Evolutionary conservation across 2,888 invertebrate genomes (phyloP), one percentile per base, ranked within the genome.

Genomic region (Agonopterix subpropinquella): DNA sequence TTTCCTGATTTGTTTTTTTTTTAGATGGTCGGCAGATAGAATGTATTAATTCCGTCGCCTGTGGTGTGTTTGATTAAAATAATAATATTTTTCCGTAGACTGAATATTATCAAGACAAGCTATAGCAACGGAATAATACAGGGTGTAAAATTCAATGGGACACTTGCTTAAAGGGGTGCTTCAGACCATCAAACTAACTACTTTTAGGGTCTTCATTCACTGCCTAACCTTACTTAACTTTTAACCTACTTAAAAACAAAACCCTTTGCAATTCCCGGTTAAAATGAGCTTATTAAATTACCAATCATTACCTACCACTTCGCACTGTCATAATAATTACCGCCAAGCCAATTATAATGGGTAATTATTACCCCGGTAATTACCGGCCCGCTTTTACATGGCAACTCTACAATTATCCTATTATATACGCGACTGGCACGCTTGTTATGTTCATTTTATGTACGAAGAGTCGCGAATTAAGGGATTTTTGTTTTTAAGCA

Each of bases 371-470:
- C 41, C 43, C 35, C 8, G 47, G 9, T 28, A 28, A 28, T 28
- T 28, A 28, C 28, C 28, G 28, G 48, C 44, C 13, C 35, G 28
- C 28, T 28, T 28, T 28, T 28, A 28, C 41, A 39, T 52, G 54
- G 54, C 53, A 54, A 54, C 54, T 45, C 54, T 41, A 43, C 15
- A 45, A 54, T 54, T 54, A 54, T 47, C 54, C 47, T 49, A 53
- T 54, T 53, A 54, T 46, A 47, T 47, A 28, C 28, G 54, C 46
- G 53, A 53, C 52, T 48, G 44, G 41, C 35, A n/a, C 39, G 11
- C 39, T 28, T 7, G 28, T 28, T 28, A 28, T 28, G 28, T 28
- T 28, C 28, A 28, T 7, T 28, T 28, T 28, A 28, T 28, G 28
- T 28, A 5, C 7, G 28, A 7, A 1, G 28, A 1, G 5, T 28